Evolutionary conservation across 2,797 vertebrate species (phyloP), one percentile per base, ranked within the genome.

Genomic region (Botia almorhae): DNA sequence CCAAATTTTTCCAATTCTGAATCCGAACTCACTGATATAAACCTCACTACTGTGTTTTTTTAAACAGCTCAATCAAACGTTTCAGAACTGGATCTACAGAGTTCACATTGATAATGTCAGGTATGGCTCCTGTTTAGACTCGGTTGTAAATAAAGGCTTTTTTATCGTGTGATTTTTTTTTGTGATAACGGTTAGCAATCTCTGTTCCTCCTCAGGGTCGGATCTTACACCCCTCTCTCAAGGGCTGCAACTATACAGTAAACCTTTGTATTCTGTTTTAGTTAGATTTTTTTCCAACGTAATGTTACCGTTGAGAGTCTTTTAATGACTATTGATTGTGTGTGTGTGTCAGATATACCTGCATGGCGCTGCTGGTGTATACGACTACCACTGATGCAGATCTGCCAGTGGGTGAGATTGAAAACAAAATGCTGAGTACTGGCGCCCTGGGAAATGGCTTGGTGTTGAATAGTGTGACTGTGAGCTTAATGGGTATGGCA

Each of bases 41-140:
- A 65, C 65, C 36, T 72, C 53, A 29, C 73, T 87, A 74, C 84
- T 89, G 88, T 75, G 91, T 80, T 91, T 91, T 82, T 93, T 93
- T 11, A 10, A 46, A 61, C 94, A 99, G 98, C 93, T 99, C 33
- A 97, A 96, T 82, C 88, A 93, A 63, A 96, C 95, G 1, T 96
- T 98, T 82, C 90, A 94, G 81, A 93, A 95, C 90, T 97, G 97
- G 97, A 96, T 91, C 83, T 94, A 95, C 14, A 88, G 89, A 0
- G 93, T 97, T n/a, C 92, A 90, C 81, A 90, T 96, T 10, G 88
- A 93, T 76, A 91, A 93, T 85, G 84, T 97, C 91, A 98, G 97
- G 98, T 99, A 92, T 93, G 83, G 86, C 46, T 14, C 4, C 4
- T 23, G 51, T 23, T 6, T 67, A 63, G 4, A 56, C 11, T 3